Conservation (phyloP, 2,113 vertebrate species). For the Rhinoderma darwinii region DNA sequence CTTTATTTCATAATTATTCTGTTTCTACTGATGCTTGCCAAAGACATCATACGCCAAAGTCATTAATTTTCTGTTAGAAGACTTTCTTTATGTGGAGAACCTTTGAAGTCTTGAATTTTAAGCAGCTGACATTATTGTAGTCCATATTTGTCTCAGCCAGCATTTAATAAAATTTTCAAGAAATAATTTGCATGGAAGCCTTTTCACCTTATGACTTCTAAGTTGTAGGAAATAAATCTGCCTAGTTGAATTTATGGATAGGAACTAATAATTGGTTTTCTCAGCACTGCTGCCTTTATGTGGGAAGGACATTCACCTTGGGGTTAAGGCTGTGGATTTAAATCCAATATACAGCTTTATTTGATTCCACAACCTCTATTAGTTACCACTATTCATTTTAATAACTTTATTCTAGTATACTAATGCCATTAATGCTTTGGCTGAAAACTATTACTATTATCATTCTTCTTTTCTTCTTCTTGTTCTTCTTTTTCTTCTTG, state of each 20-base stretch:
- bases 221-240: constrained; percentile 45
- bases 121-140: constrained; percentile 56
- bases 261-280: constrained; percentile 32
- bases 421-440: neutral
- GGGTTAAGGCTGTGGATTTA: neutral
- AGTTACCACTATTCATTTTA: neutral
- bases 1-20: constrained; percentile 59
- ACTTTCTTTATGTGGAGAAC: constrained; percentile 43
- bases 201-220: constrained; percentile 54
- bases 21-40: constrained; percentile 54
- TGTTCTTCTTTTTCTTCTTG: no score
- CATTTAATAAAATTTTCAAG: constrained; percentile 55
- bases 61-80: constrained; percentile 60
- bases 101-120: constrained; percentile 56
- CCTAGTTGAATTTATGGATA: constrained; percentile 32
- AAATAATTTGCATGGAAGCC: constrained; percentile 54
- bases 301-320: neutral
- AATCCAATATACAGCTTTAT: neutral
- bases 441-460: no score
- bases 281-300: constrained; percentile 8
- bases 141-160: constrained; percentile 49
- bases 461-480: no score
- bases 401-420: neutral
- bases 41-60: constrained; percentile 55
- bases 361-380: neutral